phyloP scores from a whole-genome alignment of 2,113 vertebrate genomes.

The Etia nguti region DNA sequence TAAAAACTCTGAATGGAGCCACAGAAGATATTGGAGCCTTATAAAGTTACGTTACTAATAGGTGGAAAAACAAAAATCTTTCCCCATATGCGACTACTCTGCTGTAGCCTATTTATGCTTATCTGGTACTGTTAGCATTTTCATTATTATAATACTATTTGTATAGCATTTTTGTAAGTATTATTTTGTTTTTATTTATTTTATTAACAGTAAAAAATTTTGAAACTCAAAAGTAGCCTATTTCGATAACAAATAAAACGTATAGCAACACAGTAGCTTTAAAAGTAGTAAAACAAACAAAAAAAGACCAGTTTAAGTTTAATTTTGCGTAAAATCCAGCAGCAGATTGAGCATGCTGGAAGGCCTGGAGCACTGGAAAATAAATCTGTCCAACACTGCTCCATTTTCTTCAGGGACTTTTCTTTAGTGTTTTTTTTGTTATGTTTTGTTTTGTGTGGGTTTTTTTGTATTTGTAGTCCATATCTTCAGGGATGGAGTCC shows the following conservation, averaged over 20 bases:
- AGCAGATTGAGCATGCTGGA: no score
- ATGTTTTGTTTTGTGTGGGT: not conserved
- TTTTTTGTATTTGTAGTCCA: not conserved
- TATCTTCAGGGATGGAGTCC: not conserved
- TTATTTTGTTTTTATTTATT: not conserved
- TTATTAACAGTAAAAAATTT: accelerated
- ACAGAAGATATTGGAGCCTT: not conserved
- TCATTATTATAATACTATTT: not conserved
- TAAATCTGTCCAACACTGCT: no score
- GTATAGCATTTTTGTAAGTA: not conserved
- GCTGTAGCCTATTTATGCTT: not conserved
- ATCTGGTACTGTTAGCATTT: not conserved
- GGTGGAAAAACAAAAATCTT: not conserved
- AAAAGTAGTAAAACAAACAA: not conserved
- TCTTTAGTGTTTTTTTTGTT: accelerated
- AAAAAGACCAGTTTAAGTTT: not conserved
- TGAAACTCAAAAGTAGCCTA: not conserved
- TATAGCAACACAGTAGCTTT: not conserved
- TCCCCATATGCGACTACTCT: accelerated
- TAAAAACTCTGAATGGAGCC: not conserved
- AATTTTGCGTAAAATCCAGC: not conserved
- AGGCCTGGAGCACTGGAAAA: no score
- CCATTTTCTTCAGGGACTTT: no score
- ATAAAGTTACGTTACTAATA: not conserved
- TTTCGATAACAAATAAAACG: not conserved